phyloP scores from a whole-genome alignment of 2,888 invertebrate species.

The Capitulum mitella region DNA sequence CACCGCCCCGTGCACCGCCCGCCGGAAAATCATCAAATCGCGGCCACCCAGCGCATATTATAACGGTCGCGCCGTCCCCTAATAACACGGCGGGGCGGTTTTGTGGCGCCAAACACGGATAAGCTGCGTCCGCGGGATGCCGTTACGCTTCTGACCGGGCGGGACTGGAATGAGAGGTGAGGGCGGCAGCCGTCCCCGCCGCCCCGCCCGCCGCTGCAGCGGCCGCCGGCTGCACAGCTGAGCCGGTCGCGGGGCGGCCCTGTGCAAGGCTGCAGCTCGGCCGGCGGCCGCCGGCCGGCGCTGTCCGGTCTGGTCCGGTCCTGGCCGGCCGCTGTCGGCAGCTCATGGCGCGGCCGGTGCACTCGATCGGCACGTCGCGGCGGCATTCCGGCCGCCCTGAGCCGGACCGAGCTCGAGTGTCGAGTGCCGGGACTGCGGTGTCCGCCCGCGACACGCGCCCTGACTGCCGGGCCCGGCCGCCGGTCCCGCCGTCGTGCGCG shows the following conservation, averaged over 20 bases:
- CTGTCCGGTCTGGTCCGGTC: too few relatives aligned
- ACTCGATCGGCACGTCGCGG: background rate
- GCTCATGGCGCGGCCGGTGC: too few relatives aligned
- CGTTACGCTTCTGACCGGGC: background rate
- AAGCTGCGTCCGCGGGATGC: background rate
- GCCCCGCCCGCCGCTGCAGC: too few relatives aligned
- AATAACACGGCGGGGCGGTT: background rate
- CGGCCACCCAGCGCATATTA: background rate
- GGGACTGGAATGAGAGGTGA: background rate
- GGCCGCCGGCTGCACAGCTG: background rate
- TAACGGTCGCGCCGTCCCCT: slow-evolving; percentile 7
- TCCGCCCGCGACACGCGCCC: too few relatives aligned
- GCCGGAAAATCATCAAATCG: background rate
- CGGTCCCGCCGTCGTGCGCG: too few relatives aligned
- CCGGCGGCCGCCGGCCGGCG: background rate
- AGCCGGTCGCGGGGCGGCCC: background rate
- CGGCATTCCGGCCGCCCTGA: background rate
- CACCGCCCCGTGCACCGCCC: background rate
- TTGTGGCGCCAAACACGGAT: background rate
- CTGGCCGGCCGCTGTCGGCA: too few relatives aligned
- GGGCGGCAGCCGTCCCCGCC: background rate
- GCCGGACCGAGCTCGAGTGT: too few relatives aligned
- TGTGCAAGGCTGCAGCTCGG: slow-evolving; percentile 7
- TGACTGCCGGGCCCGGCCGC: too few relatives aligned
- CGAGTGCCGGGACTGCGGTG: too few relatives aligned